Conservation (phyloP, 2,113 vertebrate genomes). For the Tenrec ecaudatus region DNA sequence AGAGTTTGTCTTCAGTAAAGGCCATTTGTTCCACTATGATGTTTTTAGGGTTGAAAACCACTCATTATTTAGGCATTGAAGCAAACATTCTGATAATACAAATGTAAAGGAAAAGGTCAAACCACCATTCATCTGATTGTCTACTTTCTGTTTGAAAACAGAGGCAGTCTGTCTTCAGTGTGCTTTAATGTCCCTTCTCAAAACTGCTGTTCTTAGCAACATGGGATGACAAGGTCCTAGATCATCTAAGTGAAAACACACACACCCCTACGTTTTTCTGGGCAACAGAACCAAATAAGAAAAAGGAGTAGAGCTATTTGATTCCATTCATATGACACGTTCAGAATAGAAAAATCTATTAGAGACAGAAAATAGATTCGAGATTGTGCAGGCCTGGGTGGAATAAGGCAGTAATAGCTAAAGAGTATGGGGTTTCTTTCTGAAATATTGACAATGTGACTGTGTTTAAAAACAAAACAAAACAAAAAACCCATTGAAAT, state of each 20-base stretch:
- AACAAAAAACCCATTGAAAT: neutral
- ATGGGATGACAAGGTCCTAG: neutral
- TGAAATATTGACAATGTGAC: neutral
- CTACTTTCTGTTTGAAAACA: slow-evolving; percentile 34
- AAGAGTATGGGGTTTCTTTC: neutral
- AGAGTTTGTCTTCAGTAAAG: slow-evolving; percentile 44
- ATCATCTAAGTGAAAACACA: slow-evolving; percentile 52
- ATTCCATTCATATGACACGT: neutral
- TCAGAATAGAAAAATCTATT: neutral
- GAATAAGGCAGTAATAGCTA: neutral
- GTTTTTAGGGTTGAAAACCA: slow-evolving; percentile 62
- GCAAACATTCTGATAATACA: slow-evolving; percentile 46
- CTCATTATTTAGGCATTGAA: neutral
- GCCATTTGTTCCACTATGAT: slow-evolving; percentile 39
- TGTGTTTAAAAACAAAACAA: neutral
- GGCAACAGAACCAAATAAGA: slow-evolving; percentile 35
- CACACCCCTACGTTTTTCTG: neutral
- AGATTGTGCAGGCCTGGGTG: neutral
- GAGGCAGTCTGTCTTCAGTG: neutral
- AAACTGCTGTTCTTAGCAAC: slow-evolving; percentile 18
- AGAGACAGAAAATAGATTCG: neutral
- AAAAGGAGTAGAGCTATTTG: neutral
- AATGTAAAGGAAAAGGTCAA: slow-evolving; percentile 59
- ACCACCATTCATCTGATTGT: slow-evolving; percentile 11
- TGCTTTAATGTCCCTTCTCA: neutral